These are phyloP conservation scores for Atrina japonica DNA, from an alignment of 2,888 invertebrate species.

Conservation along the genomic window DNA sequence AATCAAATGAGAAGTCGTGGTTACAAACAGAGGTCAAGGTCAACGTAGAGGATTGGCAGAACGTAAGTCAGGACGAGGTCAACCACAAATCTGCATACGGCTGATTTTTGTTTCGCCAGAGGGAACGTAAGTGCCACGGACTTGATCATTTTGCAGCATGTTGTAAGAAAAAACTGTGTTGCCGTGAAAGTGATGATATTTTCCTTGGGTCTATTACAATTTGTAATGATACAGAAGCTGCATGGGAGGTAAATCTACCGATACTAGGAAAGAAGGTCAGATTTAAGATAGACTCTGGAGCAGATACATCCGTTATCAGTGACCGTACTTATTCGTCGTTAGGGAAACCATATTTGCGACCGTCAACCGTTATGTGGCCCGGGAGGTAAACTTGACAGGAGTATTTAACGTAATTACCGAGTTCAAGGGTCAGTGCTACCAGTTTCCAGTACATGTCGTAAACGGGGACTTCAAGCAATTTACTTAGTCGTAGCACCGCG, in stretches of 20 bases:
- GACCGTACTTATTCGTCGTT: not conserved
- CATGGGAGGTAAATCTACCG: conserved; percentile 23
- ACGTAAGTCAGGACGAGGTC: not conserved
- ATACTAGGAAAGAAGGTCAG: conserved; percentile 22
- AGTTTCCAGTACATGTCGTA: conserved; percentile 14
- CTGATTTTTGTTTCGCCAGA: conserved; percentile 25
- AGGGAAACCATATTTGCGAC: conserved; percentile 6
- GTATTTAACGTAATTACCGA: conserved; percentile 12
- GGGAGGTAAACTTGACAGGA: conserved; percentile 26
- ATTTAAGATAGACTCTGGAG: conserved; percentile 40
- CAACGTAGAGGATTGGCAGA: not conserved
- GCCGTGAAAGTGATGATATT: not conserved
- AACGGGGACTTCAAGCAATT: conserved; percentile 7
- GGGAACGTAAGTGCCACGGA: conserved; percentile 26
- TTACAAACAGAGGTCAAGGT: conserved; percentile 17
- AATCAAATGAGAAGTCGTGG: not conserved
- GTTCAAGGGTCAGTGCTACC: conserved; percentile 5
- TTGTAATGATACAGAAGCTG: conserved; percentile 8
- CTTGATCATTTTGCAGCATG: conserved; percentile 26
- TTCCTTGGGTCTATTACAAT: conserved; percentile 13
- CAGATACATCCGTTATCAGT: conserved; percentile 16
- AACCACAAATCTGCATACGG: conserved; percentile 11
- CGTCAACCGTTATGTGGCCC: conserved; percentile 3
- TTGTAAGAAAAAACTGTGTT: conserved; percentile 8
- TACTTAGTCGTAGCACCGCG: conserved; percentile 5